A percentile compares a stretch with the other conserved stretches of the same genome.
phyloP scores from a whole-genome alignment of 1,140 invertebrate species.

The Phenacoccus solenopsis region DNA sequence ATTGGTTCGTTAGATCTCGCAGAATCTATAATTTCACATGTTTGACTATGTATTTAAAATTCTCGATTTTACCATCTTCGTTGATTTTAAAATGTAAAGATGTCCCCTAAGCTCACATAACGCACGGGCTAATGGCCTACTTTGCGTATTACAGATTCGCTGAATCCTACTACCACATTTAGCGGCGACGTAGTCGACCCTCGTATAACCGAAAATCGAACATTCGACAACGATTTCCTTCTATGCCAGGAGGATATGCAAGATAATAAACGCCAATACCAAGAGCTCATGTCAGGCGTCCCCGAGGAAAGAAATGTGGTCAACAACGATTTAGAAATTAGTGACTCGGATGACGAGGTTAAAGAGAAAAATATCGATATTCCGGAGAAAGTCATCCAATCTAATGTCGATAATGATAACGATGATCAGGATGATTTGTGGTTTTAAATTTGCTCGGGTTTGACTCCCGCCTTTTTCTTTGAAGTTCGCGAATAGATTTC shows the following conservation, averaged over 20 bases:
- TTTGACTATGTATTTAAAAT: too few relatives aligned
- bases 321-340: constrained; percentile 61
- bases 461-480: too few relatives aligned
- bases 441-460: constrained; percentile 19
- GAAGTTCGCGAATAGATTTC: too few relatives aligned
- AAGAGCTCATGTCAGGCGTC: constrained; percentile 17
- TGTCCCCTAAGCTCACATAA: too few relatives aligned
- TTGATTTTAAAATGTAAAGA: too few relatives aligned
- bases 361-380: not conserved
- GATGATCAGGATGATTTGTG: constrained; percentile 20
- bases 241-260: constrained; percentile 8
- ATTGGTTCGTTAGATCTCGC: too few relatives aligned
- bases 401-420: not conserved
- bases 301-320: constrained; percentile 35
- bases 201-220: constrained; percentile 36
- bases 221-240: constrained; percentile 15
- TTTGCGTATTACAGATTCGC: constrained; percentile 37
- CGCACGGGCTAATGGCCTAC: too few relatives aligned
- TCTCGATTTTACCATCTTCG: too few relatives aligned
- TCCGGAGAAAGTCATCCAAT: constrained; percentile 18
- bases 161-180: constrained; percentile 37
- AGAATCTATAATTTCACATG: too few relatives aligned
- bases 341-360: constrained; percentile 63
- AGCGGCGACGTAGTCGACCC: constrained; percentile 34
- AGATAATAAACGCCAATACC: constrained; percentile 23